phyloP scores from a whole-genome alignment of 2,113 vertebrate genomes.

The Lampris incognitus region DNA sequence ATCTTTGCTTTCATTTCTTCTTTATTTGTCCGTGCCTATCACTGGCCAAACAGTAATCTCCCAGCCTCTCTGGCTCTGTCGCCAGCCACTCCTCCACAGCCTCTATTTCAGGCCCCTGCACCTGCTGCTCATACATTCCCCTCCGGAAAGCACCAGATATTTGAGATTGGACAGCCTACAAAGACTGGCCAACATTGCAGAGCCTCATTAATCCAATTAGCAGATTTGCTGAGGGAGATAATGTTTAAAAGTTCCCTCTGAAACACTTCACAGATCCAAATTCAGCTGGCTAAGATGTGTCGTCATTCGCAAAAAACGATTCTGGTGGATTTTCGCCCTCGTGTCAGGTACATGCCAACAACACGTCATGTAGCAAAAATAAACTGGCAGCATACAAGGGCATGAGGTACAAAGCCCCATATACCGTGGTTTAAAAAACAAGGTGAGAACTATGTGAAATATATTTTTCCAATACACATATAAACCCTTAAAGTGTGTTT shows the following conservation, averaged over 20 bases:
- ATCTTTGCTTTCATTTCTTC: constrained; percentile 35
- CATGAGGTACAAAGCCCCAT: no score
- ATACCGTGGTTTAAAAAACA: not conserved
- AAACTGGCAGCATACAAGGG: not conserved
- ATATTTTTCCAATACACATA: no score
- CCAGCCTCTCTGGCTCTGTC: constrained; percentile 43
- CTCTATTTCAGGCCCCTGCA: constrained; percentile 82
- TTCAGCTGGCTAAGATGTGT: constrained; percentile 1
- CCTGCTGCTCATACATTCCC: constrained; percentile 78
- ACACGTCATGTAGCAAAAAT: not conserved
- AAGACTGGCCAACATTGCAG: constrained; percentile 16
- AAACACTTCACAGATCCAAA: not conserved
- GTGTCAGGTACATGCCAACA: not conserved
- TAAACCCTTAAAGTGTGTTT: no score
- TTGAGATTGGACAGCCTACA: constrained; percentile 43
- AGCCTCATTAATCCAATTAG: constrained; percentile 31
- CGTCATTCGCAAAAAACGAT: not conserved
- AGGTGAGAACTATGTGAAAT: not conserved
- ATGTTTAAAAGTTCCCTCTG: constrained; percentile 3
- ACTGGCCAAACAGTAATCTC: constrained; percentile 41
- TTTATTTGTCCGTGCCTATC: constrained; percentile 25
- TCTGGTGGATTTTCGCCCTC: not conserved
- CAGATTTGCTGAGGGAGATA: constrained; percentile 2
- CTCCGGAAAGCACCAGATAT: constrained; percentile 64
- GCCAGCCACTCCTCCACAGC: constrained; percentile 30